Percentiles rank a stretch among this genome's conserved stretches.
Conservation (phyloP, 2,113 vertebrate genomes). For the Columbina picui region DNA sequence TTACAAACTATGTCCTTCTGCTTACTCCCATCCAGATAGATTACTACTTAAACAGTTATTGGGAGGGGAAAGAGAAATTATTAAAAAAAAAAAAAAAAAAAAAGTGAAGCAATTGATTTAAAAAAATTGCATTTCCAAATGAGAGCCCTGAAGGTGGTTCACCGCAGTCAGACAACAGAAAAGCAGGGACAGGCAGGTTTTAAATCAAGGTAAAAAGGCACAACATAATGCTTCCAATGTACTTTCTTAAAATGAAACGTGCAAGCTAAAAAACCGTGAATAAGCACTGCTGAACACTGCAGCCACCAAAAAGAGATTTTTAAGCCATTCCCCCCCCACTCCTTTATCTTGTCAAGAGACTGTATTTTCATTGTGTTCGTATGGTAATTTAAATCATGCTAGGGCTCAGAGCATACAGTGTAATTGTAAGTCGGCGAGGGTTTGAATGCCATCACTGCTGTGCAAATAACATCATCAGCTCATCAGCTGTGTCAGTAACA, state of each 20-base stretch:
- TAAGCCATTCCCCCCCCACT: neutral
- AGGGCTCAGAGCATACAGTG: slow-evolving; percentile 15
- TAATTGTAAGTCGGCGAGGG: slow-evolving; percentile 55
- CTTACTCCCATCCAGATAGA: neutral
- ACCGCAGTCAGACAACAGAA: neutral
- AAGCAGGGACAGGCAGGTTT: neutral
- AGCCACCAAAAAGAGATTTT: slow-evolving; percentile 41
- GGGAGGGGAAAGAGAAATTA: rapidly evolving
- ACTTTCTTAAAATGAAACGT: slow-evolving; percentile 43
- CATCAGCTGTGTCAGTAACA: slow-evolving; percentile 59
- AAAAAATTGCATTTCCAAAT: slow-evolving; percentile 22
- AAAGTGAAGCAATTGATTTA: neutral
- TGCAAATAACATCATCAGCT: slow-evolving; percentile 59
- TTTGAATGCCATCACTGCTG: slow-evolving; percentile 62
- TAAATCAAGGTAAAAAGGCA: slow-evolving; percentile 62
- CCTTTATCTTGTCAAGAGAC: slow-evolving; percentile 49
- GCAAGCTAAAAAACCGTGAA: slow-evolving; percentile 49
- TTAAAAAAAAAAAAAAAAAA: rapidly evolving
- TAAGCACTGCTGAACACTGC: neutral
- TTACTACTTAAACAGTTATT: neutral
- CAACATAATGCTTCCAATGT: slow-evolving; percentile 46
- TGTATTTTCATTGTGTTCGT: slow-evolving; percentile 32
- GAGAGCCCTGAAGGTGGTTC: slow-evolving; percentile 14
- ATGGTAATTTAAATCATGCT: slow-evolving; percentile 60
- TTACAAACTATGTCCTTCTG: neutral